These are phyloP conservation scores for Montipora capitata DNA, from an alignment of 92 coral and sea anemone genomes.

Conservation along the genomic window DNA sequence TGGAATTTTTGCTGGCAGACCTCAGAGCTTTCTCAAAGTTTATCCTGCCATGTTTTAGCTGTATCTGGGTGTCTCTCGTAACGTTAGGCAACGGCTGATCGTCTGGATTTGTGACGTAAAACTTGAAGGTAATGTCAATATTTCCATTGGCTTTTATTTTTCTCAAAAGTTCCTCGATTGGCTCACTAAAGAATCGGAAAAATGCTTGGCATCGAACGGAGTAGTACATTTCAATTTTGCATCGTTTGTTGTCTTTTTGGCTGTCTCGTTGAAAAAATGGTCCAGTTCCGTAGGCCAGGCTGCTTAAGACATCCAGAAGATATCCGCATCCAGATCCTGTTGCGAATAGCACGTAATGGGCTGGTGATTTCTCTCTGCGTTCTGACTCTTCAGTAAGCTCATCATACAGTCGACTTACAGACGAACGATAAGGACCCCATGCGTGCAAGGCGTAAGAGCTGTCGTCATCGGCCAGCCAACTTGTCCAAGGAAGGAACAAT, in stretches of 20 bases:
- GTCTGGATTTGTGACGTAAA: slow-evolving; percentile 50
- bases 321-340: slow-evolving; percentile 78
- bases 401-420: slow-evolving; percentile 51
- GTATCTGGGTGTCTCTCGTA: slow-evolving; percentile 1
- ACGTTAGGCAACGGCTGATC: not conserved
- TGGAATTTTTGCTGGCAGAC: slow-evolving; percentile 45
- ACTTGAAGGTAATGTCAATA: slow-evolving; percentile 38
- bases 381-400: slow-evolving; percentile 17
- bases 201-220: slow-evolving; percentile 65
- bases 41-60: slow-evolving; percentile 46
- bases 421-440: slow-evolving; percentile 79
- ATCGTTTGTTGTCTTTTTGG: not conserved
- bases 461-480: slow-evolving; percentile 52
- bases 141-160: slow-evolving; percentile 37
- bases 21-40: slow-evolving; percentile 50
- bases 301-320: slow-evolving; percentile 63
- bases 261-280: not conserved
- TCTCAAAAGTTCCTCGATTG: slow-evolving; percentile 32
- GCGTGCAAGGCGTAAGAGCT: slow-evolving; percentile 7
- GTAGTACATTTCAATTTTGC: slow-evolving; percentile 62
- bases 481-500: slow-evolving; percentile 65
- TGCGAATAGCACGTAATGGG: slow-evolving; percentile 62
- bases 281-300: slow-evolving; percentile 48
- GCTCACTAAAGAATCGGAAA: slow-evolving; percentile 27
- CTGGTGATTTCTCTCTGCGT: not conserved